A percentile compares a stretch with the other conserved stretches of the same genome.
Conservation (phyloP, 2,113 vertebrate genomes). For the Proterorhinus semilunaris region DNA sequence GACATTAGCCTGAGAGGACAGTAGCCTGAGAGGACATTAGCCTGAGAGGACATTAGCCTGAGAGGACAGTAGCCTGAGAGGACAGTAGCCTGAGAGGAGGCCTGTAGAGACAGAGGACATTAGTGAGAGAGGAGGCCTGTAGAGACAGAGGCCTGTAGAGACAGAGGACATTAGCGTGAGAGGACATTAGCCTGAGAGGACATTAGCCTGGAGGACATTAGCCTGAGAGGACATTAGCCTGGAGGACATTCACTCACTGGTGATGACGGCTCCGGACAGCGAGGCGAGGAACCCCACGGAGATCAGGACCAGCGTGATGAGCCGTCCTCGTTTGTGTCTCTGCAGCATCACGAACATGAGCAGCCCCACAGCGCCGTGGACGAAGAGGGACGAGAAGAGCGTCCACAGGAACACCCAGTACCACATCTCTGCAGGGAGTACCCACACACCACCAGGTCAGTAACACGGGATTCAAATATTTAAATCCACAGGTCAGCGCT, state of each 20-base stretch:
- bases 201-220: no score
- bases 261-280: conserved; percentile 91
- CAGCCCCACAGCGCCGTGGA: conserved; percentile 89
- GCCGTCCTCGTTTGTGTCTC: conserved; percentile 89
- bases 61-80: neutral
- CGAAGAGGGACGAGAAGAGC: conserved; percentile 96
- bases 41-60: neutral
- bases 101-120: no score
- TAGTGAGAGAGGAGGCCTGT: no score
- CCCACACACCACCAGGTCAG: conserved; percentile 8
- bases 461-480: no score
- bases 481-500: no score
- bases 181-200: no score
- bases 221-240: neutral
- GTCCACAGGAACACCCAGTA: conserved; percentile 99
- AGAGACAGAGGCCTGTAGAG: no score
- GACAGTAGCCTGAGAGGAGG: neutral
- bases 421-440: conserved; percentile 91
- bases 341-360: conserved; percentile 97
- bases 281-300: conserved; percentile 94
- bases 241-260: conserved; percentile 83
- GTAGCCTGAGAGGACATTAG: neutral
- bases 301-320: conserved; percentile 93
- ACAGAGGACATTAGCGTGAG: no score
- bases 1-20: neutral